These are phyloP conservation scores for Coreoperca whiteheadi DNA, from an alignment of 2,113 vertebrate genomes.

Conservation along the genomic window DNA sequence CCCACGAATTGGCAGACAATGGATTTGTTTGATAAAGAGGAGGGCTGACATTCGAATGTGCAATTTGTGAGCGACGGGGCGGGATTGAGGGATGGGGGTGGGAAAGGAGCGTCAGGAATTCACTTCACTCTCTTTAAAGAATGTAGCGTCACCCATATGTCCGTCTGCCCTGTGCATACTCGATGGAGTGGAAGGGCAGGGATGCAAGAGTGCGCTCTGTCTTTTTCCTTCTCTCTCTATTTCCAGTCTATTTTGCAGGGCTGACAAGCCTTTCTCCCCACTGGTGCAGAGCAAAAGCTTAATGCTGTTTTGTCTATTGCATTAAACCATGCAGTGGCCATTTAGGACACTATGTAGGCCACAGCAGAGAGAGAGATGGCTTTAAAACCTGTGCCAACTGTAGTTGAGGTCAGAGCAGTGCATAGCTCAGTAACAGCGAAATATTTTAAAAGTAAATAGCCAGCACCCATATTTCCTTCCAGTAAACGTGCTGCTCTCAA, in stretches of 20 bases:
- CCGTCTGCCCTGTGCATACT: constrained; percentile 77
- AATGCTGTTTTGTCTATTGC: constrained; percentile 75
- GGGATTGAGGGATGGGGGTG: constrained; percentile 57
- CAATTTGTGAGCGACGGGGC: constrained; percentile 80
- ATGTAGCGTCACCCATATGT: constrained; percentile 81
- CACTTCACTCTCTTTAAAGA: constrained; percentile 80
- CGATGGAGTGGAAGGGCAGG: constrained; percentile 78
- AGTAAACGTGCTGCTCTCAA: constrained; percentile 4
- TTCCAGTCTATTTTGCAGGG: constrained; percentile 70
- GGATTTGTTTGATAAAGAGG: constrained; percentile 80
- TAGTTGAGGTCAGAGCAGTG: constrained; percentile 53
- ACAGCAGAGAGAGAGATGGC: constrained; percentile 46
- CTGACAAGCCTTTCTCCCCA: constrained; percentile 55
- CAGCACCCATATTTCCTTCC: constrained; percentile 22
- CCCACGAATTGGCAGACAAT: constrained; percentile 79
- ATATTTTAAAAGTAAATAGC: constrained; percentile 47
- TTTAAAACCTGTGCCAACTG: constrained; percentile 44
- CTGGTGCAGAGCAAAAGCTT: constrained; percentile 64
- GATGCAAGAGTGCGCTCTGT: constrained; percentile 69
- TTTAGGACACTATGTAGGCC: constrained; percentile 76
- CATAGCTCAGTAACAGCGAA: constrained; percentile 33
- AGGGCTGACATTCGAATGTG: constrained; percentile 80
- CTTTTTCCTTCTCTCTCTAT: constrained; percentile 56
- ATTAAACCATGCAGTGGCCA: constrained; percentile 74
- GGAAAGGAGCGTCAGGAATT: constrained; percentile 75